Evolutionary conservation across 2,113 vertebrate species (phyloP), one percentile per base, ranked within the genome.

Genomic region (Oenanthe melanoleuca): DNA sequence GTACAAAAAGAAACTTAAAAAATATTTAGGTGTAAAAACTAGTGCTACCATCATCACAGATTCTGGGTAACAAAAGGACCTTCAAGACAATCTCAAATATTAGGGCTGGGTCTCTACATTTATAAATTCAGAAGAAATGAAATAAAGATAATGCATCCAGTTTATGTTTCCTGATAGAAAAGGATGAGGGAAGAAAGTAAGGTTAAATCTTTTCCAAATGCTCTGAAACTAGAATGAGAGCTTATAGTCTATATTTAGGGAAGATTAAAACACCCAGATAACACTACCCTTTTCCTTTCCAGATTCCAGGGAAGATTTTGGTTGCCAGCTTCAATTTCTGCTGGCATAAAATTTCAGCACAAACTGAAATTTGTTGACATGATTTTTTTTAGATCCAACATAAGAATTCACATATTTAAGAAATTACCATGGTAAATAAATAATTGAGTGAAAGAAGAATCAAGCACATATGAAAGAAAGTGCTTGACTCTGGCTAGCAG

Each of bases 261-360:
- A 23, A 89, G 26, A 94, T 63, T 50, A 91, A 91, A 94, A 92
- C 61, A 82, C 8, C 12, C 45, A 73, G 55, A 85, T 59, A 95
- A 85, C 70, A 70, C 28, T 40, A 66, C 11, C 13, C 37, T 89
- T 74, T 90, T 83, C 34, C 33, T 78, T 87, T 87, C 52, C 78
- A 89, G 75, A 78, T 16, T 89, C 60, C 69, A 71, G 6, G 4
- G 8, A 84, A 26, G 69, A 92, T 75, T 96, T 40, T 67, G 29
- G 34, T 52, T 84, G 73, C 37, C 73, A 78, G 57, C 44, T 92
- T 91, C 83, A 88, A 55, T 63, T 80, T 88, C 55, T 71, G 14
- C 42, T 45, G n/a, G 33, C 60, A 78, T 26, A 78, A 92, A 82
- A 83, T 56, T 74, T 70, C 65, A 87, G 38, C 42, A 63, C 29